A percentile compares a stretch with the other conserved stretches of the same genome.
Evolutionary conservation across 2,888 invertebrate species (phyloP).

Genomic region (Celastrina argiolus): DNA sequence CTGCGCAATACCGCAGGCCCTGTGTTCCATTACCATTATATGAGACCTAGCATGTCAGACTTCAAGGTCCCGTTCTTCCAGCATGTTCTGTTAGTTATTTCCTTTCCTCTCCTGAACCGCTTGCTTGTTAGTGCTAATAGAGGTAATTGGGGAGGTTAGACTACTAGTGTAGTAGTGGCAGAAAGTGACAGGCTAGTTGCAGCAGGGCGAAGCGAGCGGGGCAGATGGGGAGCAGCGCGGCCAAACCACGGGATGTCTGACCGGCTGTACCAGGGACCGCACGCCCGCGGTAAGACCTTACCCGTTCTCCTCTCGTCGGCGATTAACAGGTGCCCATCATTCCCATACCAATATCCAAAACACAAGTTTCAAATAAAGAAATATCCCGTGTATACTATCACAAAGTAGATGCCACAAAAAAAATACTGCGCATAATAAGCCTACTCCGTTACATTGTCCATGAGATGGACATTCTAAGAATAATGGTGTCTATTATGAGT

Average conservation of each 20-base stretch:
- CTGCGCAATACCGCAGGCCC: not conserved
- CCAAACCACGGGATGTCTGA: slow-evolving; percentile 82
- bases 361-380: too few relatives aligned
- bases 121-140: slow-evolving; percentile 6
- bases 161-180: slow-evolving; percentile 36
- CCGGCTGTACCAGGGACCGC: slow-evolving; percentile 84
- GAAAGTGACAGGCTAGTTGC: slow-evolving; percentile 64
- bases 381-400: not conserved
- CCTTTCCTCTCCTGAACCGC: not conserved
- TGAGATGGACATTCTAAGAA: not conserved
- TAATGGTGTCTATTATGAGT: too few relatives aligned
- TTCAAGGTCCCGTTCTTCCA: not conserved
- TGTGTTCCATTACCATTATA: not conserved
- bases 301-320: slow-evolving; percentile 30
- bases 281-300: slow-evolving; percentile 84
- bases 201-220: slow-evolving; percentile 73
- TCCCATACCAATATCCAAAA: too few relatives aligned
- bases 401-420: not conserved
- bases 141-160: slow-evolving; percentile 26
- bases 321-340: slow-evolving; percentile 26
- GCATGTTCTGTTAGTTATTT: slow-evolving; percentile 12
- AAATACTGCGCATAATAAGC: not conserved
- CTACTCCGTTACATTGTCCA: not conserved
- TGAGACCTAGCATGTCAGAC: not conserved
- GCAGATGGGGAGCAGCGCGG: slow-evolving; percentile 72